These are phyloP conservation scores for Pangasianodon gigas DNA, from an alignment of 2,113 vertebrate genomes.

Conservation along the genomic window DNA sequence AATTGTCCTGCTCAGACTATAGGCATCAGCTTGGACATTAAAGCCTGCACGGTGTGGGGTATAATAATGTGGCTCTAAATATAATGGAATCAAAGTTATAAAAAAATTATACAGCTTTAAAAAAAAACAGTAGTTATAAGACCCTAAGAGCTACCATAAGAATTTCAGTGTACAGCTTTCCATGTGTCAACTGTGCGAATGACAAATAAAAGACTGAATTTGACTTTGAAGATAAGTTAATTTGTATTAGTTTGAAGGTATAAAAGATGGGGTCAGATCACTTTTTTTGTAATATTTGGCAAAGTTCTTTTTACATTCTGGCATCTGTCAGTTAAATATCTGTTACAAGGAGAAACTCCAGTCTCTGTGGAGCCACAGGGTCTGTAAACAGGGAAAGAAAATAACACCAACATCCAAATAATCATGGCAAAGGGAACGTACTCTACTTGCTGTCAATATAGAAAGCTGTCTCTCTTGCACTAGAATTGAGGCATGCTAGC, in stretches of 20 bases:
- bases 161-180: background rate
- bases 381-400: background rate
- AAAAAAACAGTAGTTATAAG: background rate
- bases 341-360: background rate
- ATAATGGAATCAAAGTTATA: background rate
- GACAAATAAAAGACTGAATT: background rate
- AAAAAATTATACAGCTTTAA: background rate
- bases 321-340: background rate
- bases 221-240: too few species aligned
- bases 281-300: background rate
- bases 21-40: background rate
- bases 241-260: background rate
- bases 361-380: background rate
- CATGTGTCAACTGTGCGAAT: background rate
- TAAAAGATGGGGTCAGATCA: background rate
- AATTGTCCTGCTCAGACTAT: background rate
- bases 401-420: background rate
- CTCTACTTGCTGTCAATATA: background rate
- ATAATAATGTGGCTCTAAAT: background rate
- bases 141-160: background rate
- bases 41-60: background rate
- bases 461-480: background rate
- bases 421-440: background rate
- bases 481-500: background rate
- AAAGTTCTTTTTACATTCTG: background rate